Conservation (phyloP, 1,140 invertebrate genomes). For the Drosophila malerkotliana region DNA sequence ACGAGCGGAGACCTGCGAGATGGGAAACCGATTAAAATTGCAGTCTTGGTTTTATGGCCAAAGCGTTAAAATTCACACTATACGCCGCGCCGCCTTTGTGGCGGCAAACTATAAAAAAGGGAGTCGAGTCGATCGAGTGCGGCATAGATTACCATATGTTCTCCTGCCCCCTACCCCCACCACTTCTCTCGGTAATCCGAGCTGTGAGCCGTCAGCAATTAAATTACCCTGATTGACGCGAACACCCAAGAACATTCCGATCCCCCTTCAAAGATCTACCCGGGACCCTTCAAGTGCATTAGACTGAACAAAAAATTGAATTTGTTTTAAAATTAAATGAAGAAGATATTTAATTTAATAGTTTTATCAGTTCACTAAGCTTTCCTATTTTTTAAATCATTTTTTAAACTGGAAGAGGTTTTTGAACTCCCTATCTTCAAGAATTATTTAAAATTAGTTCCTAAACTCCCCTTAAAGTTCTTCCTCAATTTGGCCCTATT, state of each 20-base stretch:
- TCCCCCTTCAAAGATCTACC: constrained; percentile 2
- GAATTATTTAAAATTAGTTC: no score
- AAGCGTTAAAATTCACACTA: constrained; percentile 76
- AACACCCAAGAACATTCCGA: constrained; percentile 64
- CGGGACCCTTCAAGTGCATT: constrained; percentile 31
- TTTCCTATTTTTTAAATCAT: no score
- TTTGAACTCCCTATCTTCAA: no score
- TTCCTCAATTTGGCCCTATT: no score
- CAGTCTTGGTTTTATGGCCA: constrained; percentile 53
- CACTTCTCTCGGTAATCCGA: constrained; percentile 54
- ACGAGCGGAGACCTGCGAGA: constrained; percentile 70
- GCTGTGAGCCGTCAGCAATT: constrained; percentile 53
- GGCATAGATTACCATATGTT: constrained; percentile 61
- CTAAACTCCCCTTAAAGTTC: no score
- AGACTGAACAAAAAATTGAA: background rate
- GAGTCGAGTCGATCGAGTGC: constrained; percentile 18
- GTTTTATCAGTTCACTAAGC: no score
- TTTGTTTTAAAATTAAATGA: background rate
- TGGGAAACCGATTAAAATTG: constrained; percentile 56
- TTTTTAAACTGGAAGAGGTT: no score
- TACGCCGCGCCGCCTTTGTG: constrained; percentile 31
- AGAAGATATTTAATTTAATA: no score
- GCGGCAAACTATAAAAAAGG: constrained; percentile 56
- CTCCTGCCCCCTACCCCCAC: constrained; percentile 7
- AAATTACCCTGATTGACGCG: constrained; percentile 74